These are phyloP conservation scores for Danio rerio DNA, from an alignment of 2,113 vertebrate species.

Conservation along the genomic window DNA sequence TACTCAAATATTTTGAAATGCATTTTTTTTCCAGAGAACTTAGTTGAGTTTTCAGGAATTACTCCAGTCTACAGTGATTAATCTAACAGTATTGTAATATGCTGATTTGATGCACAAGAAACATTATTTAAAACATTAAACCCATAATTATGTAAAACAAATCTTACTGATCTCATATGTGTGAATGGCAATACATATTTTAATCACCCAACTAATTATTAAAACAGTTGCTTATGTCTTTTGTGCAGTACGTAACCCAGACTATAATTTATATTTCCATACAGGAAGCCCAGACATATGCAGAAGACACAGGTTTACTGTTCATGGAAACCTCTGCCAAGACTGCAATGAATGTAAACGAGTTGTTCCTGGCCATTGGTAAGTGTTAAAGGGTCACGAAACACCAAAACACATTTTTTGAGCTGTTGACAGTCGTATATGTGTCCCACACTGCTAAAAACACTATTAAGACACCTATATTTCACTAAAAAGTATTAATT, in stretches of 20 bases:
- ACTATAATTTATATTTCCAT: background rate
- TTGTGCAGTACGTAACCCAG: background rate
- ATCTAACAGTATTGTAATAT: background rate
- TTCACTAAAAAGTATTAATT: too few relatives aligned
- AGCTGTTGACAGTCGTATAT: too few relatives aligned
- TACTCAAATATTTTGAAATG: too few relatives aligned
- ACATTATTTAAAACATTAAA: background rate
- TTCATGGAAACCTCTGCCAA: constrained; percentile 87
- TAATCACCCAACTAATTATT: background rate
- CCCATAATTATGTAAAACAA: background rate
- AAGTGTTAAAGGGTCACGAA: too few relatives aligned
- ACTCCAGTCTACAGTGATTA: background rate
- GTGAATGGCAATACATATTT: background rate
- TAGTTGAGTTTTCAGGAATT: constrained; percentile 4
- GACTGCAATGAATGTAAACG: constrained; percentile 85
- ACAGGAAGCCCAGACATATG: constrained; percentile 83
- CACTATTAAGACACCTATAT: too few relatives aligned
- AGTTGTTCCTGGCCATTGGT: constrained; percentile 85
- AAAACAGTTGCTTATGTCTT: background rate
- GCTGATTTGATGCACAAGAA: background rate
- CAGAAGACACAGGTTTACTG: constrained; percentile 82
- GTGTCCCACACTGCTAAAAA: too few relatives aligned
- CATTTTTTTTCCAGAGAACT: too few relatives aligned
- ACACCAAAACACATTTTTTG: too few relatives aligned
- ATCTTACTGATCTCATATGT: background rate